Base-by-base conservation (phyloP, 2,888 invertebrate species). In the Chloroclysta siterata region DNA sequence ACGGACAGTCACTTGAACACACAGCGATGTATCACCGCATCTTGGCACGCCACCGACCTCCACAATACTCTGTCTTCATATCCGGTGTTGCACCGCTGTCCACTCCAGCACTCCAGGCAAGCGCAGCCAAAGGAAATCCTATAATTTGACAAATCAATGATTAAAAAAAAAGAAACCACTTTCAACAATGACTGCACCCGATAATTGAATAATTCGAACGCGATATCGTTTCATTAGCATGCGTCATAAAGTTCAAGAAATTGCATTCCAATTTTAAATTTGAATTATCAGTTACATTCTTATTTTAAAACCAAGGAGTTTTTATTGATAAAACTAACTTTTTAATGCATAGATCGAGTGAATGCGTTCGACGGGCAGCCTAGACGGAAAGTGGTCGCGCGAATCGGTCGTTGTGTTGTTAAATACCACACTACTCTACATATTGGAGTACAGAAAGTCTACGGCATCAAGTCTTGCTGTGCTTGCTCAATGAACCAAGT, bases 391-490 rank as follows among this genome's bases (percentile, higher is more conserved):
- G 85, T 93, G 92, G 85, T 85, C 87, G 85, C 85, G 85, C 86
- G 87, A 84, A 82, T 85, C 84, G 79, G 70, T 71, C 67, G 87
- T 81, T 75, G 76, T 84, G 87, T 84, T 88, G 86, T 93, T 93
- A 93, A 93, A 93, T 93, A 93, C 90, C 76, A 80, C 81, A 83
- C 83, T 89, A 88, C 84, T 87, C 88, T 89, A 90, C 88, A 90
- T 91, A 90, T 89, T 75, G 78, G 74, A 80, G 78, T 76, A 42
- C 83, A 78, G 82, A 83, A 85, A 82, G 81, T 81, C 80, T 73
- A 82, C 72, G 51, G 59, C 63, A 63, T 62, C 58, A 56, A 14
- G 13, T 46, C 48, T 41, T 29, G 64, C 68, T 57, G 44, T 48
- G 60, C 62, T 65, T 68, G 62, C 65, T 60, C 60, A 66, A 56